These are phyloP conservation scores for Drosophila sturtevanti DNA, from an alignment of 1,140 invertebrate genomes.

Conservation along the genomic window DNA sequence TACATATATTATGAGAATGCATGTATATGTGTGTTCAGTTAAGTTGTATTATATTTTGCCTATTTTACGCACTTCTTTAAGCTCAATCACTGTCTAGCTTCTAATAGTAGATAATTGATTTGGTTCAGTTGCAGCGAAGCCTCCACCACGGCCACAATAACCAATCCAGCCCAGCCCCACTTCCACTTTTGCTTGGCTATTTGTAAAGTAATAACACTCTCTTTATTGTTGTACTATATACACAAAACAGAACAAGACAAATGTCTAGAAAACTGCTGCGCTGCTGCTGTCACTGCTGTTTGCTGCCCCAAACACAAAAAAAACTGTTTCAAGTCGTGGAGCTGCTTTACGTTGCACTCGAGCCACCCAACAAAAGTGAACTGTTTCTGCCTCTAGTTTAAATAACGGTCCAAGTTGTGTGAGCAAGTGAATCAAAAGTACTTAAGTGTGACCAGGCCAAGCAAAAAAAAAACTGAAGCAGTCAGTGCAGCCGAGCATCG, in stretches of 20 bases:
- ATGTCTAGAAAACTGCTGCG: constrained; percentile 48
- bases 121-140: constrained; percentile 26
- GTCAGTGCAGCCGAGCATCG: neutral
- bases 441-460: constrained; percentile 13
- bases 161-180: constrained; percentile 23
- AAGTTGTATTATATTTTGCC: constrained; percentile 23
- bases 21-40: constrained; percentile 24
- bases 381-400: constrained; percentile 19
- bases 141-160: constrained; percentile 19
- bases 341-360: constrained; percentile 55
- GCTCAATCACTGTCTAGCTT: constrained; percentile 30
- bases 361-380: constrained; percentile 58
- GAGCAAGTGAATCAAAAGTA: no score
- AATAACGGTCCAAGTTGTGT: neutral
- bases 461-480: neutral
- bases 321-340: constrained; percentile 36
- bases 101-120: constrained; percentile 34
- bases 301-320: constrained; percentile 24
- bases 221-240: constrained; percentile 18
- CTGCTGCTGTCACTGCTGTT: constrained; percentile 25
- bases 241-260: constrained; percentile 35
- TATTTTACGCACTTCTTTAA: constrained; percentile 59
- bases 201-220: constrained; percentile 58
- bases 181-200: constrained; percentile 27
- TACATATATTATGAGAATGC: constrained; percentile 23